A percentile compares a stretch with the other conserved stretches of the same genome.
Conservation (phyloP, 2,113 vertebrate species). For the Anhinga anhinga region DNA sequence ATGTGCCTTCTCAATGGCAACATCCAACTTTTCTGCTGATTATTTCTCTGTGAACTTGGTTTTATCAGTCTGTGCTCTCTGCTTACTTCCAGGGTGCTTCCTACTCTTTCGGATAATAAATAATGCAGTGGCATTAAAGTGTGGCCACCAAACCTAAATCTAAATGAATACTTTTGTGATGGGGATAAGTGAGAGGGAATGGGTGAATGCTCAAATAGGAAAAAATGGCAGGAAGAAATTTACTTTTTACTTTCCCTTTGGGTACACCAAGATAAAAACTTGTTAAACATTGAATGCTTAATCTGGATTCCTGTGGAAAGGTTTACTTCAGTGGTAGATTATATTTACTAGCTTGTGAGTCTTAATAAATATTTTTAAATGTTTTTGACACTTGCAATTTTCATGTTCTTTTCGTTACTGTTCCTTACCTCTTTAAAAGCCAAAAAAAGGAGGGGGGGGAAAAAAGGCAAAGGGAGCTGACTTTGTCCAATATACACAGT, state of each 20-base stretch:
- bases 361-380: not conserved
- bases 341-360: not conserved
- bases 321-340: not conserved
- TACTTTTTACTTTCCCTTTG: not conserved
- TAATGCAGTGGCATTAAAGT: not conserved
- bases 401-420: not conserved
- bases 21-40: not conserved
- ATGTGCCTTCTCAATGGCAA: not conserved
- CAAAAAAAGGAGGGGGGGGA: not conserved
- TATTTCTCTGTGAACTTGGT: not conserved
- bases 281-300: not conserved
- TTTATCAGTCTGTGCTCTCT: not conserved
- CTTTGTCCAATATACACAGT: not conserved
- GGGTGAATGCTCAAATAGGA: not conserved
- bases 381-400: not conserved
- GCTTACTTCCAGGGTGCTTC: not conserved
- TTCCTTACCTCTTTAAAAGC: not conserved
- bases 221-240: not conserved
- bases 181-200: not conserved
- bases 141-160: not conserved
- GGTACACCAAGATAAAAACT: not conserved
- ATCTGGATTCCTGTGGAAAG: not conserved
- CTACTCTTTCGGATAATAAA: not conserved
- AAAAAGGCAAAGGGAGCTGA: not conserved
- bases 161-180: not conserved